phyloP scores from a whole-genome alignment of 2,888 invertebrate genomes.

The Anthrax anthrax region DNA sequence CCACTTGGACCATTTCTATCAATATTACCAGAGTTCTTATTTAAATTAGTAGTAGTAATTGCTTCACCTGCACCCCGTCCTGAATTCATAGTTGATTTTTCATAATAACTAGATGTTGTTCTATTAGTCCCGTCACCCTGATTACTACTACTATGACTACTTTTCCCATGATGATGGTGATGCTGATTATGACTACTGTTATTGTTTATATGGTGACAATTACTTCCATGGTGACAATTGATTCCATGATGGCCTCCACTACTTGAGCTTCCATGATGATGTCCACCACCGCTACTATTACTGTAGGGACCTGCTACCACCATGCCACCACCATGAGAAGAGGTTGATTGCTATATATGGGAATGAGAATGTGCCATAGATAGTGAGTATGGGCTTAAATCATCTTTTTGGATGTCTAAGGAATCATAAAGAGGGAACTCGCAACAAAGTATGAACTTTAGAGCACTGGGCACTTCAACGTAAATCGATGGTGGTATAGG shows the following conservation, averaged over 20 bases:
- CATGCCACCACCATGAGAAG: conserved; percentile 18
- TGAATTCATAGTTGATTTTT: no score
- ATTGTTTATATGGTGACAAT: conserved; percentile 1
- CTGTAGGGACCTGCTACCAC: conserved; percentile 1
- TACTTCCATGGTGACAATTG: conserved; percentile 12
- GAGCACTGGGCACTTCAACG: conserved; percentile 66
- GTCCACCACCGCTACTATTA: conserved; percentile 12
- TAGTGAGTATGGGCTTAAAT: conserved; percentile 30
- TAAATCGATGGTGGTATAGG: conserved; percentile 79
- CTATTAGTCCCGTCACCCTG: conserved; percentile 9
- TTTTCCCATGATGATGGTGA: background rate
- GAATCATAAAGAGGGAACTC: conserved; percentile 79
- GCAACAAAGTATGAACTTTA: conserved; percentile 74
- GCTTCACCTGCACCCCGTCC: no score
- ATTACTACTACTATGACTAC: conserved; percentile 7
- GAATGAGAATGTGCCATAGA: conserved; percentile 33
- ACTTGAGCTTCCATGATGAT: conserved; percentile 4
- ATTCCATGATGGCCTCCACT: background rate
- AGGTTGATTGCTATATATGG: conserved; percentile 35
- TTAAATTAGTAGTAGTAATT: no score
- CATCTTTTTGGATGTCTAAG: conserved; percentile 39
- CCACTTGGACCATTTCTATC: background rate
- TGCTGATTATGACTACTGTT: background rate
- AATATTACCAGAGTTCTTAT: no score
- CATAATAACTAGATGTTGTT: conserved; percentile 16